Base-by-base conservation (phyloP, 2,797 vertebrate genomes). In the Aplochiton taeniatus region DNA sequence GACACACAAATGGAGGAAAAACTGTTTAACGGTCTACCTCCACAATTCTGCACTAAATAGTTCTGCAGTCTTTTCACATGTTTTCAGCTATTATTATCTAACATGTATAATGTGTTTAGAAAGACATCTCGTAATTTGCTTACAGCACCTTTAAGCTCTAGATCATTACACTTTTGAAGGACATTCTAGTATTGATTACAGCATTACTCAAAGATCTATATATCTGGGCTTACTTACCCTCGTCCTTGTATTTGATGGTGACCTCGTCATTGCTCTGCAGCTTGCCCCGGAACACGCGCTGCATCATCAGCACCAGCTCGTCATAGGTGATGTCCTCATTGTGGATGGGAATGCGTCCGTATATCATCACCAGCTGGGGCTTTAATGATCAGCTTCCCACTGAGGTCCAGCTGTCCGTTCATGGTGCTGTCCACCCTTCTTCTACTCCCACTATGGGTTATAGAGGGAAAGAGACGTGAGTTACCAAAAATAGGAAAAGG, bases 251-350 rank as follows among this genome's bases (percentile, higher is more conserved):
- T 85, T 99, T 99, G 91, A 99, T 98, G 84, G 95, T 93, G 76
- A 99, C 97, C 90, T 99, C 98, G 43, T 99, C 98, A 47, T 93
- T 98, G 84, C 97, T 98, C 81, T 97, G 94, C 84, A 99, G 94
- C 86, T 99, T 97, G 66, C 97, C 98, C 73, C 97, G 92, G 84
- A 99, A 99, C 75, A 99, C 97, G 52, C 98, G 93, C 31, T 99
- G 97, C 98, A 99, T 99, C 98, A 99, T 99, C 78, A 99, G 90
- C 82, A 99, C 95, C 82, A 99, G 91, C 79, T 99, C 98, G 76
- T 99, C 98, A 1, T 99, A 99, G 53, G 98, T 99, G 75, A 99
- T 99, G 85, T 99, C 97, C 90, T 99, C 97, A 83, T 99, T 99
- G 79, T 99, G 98, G 84, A 99, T 99, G 63, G 98, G 98, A 87